A percentile compares a stretch with the other conserved stretches of the same genome.
Conservation (phyloP, 2,888 invertebrate species). For the Hypsopygia costalis region DNA sequence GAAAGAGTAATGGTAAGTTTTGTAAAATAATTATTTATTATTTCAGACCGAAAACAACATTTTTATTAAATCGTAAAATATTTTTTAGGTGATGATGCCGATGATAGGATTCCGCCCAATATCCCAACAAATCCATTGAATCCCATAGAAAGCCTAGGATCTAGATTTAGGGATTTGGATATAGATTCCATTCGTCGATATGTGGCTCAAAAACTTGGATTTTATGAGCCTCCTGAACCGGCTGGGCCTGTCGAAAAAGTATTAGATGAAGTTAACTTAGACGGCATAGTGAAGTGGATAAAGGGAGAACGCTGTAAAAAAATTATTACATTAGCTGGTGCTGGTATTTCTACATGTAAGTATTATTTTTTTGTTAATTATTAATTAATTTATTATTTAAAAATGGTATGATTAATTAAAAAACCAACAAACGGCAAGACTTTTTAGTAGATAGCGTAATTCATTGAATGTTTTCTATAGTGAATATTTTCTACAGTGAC, state of each 20-base stretch:
- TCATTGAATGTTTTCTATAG: no score
- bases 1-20: slow-evolving; percentile 62
- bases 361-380: no score
- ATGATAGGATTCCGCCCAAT: slow-evolving; percentile 34
- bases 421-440: no score
- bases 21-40: slow-evolving; percentile 1
- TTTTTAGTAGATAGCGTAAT: no score
- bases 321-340: slow-evolving; percentile 96
- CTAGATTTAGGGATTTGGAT: slow-evolving; percentile 67
- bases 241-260: slow-evolving; percentile 62
- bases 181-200: slow-evolving; percentile 84
- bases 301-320: slow-evolving; percentile 88
- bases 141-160: slow-evolving; percentile 50
- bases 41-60: no score
- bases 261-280: slow-evolving; percentile 85
- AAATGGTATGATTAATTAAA: no score
- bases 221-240: slow-evolving; percentile 69
- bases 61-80: slow-evolving; percentile 3
- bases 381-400: no score
- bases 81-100: slow-evolving; percentile 50
- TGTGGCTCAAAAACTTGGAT: slow-evolving; percentile 83
- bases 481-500: no score
- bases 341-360: slow-evolving; percentile 97
- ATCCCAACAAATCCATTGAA: slow-evolving; percentile 74
- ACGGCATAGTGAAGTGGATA: slow-evolving; percentile 90